Evolutionary conservation across 1,140 invertebrate genomes (phyloP), one percentile per base, ranked within the genome.

Genomic region (Pollicipes pollicipes): DNA sequence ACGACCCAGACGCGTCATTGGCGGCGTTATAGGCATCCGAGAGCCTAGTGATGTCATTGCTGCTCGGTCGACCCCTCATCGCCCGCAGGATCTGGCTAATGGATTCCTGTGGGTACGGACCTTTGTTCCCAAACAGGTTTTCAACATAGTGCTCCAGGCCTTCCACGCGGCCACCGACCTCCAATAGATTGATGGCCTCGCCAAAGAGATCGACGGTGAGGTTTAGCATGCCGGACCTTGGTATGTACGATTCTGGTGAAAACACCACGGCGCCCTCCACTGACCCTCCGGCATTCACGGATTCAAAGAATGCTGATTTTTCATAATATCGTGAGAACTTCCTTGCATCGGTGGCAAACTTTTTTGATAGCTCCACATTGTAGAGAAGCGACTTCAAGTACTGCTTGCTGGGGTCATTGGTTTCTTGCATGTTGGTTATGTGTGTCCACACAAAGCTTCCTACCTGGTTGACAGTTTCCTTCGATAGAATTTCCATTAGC

Each of bases 141-240:
- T 96, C 93, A 13, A 95, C 77, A 0, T 94, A 76, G 66, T 84
- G 82, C 74, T 97, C 93, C 29, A 96, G 77, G 76, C 95, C 95
- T 77, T 95, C 90, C 77, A 90, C 84, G 72, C 93, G 87, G 2
- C 85, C 83, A 68, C 88, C 88, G 21, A 95, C 76, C 79, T 97
- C 91, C 35, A 97, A 80, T 30, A 95, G 82, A 77, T 96, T 96
- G 74, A 93, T 85, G 30, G 84, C 87, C 64, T 88, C 86, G 30
- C 93, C 93, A 77, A 96, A 96, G 0, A 95, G 70, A 77, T 95
- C 88, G 1, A 88, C 82, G 0, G 91, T 94, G 0, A 96, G 76
- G 79, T 97, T 97, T 3, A 94, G 74, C 74, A 81, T 86, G 0
- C 83, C 82, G 0, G 90, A 90, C 70, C 92, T 81, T 0, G 93